Conservation (phyloP, 2,113 vertebrate genomes). For the Prunella fulvescens region DNA sequence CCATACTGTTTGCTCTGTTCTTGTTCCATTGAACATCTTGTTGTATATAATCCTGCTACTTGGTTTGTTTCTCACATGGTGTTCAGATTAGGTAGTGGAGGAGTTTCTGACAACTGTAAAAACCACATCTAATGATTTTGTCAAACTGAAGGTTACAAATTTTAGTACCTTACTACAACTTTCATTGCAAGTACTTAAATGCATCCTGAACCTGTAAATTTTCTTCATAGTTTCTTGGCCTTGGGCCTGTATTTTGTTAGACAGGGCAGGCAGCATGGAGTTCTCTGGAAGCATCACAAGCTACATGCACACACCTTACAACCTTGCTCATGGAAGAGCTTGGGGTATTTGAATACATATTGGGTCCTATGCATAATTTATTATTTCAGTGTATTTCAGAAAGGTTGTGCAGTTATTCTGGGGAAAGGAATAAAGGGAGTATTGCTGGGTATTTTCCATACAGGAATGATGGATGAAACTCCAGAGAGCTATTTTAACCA, state of each 20-base stretch:
- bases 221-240: not conserved
- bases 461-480: not conserved
- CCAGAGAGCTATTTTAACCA: not conserved
- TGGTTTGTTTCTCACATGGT: not conserved
- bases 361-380: not conserved
- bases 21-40: accelerated
- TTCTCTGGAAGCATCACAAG: not conserved
- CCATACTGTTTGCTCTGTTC: not conserved
- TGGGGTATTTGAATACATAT: not conserved
- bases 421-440: not conserved
- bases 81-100: not conserved
- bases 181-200: not conserved
- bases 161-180: not conserved
- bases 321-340: not conserved
- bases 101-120: not conserved
- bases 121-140: not conserved
- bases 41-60: not conserved
- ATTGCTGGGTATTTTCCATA: not conserved
- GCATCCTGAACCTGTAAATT: not conserved
- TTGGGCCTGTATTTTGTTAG: not conserved
- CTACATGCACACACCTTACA: not conserved
- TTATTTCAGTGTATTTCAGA: not conserved
- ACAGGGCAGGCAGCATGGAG: not conserved
- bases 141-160: not conserved
- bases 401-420: not conserved